Percentiles rank a stretch among this genome's conserved stretches.
Conservation (phyloP, 2,797 vertebrate species). For the Graptemys geographica region DNA sequence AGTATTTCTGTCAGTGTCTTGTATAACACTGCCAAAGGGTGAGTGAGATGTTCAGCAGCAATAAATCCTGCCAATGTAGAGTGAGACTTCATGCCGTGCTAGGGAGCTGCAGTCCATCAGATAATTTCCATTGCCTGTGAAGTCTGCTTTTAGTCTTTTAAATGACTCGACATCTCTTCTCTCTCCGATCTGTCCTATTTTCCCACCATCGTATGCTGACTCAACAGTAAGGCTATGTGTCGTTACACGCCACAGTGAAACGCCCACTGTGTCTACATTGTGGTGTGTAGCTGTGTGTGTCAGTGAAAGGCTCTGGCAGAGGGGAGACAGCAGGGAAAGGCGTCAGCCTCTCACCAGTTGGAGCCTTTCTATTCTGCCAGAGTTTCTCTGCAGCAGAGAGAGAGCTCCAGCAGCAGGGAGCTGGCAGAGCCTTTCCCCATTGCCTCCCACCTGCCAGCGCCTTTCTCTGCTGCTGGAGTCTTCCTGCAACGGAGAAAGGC, state of each 20-base stretch:
- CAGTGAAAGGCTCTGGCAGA: background rate
- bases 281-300: background rate
- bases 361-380: background rate
- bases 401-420: background rate
- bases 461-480: too few relatives aligned
- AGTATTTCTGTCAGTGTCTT: background rate
- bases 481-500: background rate
- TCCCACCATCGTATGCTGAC: background rate
- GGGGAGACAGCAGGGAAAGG: background rate
- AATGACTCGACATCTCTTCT: background rate
- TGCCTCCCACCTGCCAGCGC: too few relatives aligned
- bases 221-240: background rate
- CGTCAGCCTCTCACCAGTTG: background rate
- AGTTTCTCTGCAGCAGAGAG: background rate
- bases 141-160: background rate
- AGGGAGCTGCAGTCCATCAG: background rate
- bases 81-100: accelerated
- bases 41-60: background rate
- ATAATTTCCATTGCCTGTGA: background rate
- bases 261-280: background rate
- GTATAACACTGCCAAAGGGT: background rate
- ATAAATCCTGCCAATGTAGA: background rate
- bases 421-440: background rate
- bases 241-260: background rate
- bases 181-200: background rate